Evolutionary conservation across 2,113 vertebrate genomes (phyloP).

Genomic region (Semnornis frantzii): DNA sequence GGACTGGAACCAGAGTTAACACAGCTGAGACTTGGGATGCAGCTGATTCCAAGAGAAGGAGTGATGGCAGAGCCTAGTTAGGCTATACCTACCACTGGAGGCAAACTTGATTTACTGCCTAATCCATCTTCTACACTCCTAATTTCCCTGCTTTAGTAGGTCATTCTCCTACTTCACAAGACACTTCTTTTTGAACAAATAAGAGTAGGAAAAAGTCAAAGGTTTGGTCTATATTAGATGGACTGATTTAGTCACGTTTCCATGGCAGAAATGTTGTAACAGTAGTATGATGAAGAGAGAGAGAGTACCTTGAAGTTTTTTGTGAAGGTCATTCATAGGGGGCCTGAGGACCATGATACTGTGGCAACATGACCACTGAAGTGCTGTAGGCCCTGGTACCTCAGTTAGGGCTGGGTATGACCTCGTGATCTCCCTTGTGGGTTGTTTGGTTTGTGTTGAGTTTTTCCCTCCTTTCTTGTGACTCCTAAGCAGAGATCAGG

Average conservation of each 20-base stretch:
- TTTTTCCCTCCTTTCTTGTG: not conserved
- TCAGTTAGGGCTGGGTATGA: not conserved
- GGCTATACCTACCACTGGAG: not conserved
- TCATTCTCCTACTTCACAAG: not conserved
- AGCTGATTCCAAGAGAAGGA: not conserved
- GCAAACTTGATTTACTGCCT: not conserved
- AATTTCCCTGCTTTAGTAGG: not conserved
- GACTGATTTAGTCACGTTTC: not conserved
- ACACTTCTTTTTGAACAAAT: not conserved
- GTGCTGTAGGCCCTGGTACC: not conserved
- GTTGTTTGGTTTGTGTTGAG: not conserved
- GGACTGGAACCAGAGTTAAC: conserved; percentile 38
- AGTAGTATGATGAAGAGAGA: not conserved
- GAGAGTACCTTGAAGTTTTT: not conserved
- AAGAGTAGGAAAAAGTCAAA: not conserved
- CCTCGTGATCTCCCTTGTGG: not conserved
- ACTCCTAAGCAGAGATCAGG: not conserved
- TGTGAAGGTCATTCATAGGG: not conserved
- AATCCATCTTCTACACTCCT: not conserved
- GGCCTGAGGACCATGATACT: not conserved
- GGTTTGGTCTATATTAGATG: not conserved
- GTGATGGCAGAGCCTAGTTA: not conserved
- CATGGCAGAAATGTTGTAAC: not conserved
- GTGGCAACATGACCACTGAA: not conserved
- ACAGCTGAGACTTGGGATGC: not conserved